These are phyloP conservation scores for Pristionchus fissidentatus DNA, from an alignment of 2,888 invertebrate species.

Conservation along the genomic window DNA sequence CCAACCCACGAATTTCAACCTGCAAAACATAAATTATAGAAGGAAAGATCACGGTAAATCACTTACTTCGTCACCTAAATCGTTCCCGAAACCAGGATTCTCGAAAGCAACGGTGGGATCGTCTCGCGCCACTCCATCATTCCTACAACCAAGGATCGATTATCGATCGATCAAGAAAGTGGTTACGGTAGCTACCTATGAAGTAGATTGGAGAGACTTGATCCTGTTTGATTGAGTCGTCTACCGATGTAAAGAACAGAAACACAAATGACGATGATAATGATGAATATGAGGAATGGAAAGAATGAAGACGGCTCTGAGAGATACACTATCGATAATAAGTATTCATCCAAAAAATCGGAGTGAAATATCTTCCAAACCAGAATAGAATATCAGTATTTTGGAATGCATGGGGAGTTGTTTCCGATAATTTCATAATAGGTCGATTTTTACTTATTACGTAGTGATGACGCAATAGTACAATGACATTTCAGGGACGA, in stretches of 20 bases:
- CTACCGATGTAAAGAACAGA: slow-evolving; percentile 38
- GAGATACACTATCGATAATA: no score
- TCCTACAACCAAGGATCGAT: neutral
- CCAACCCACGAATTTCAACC: slow-evolving; percentile 65
- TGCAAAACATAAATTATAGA: slow-evolving; percentile 35
- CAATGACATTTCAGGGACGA: no score
- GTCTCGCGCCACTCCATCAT: slow-evolving; percentile 46
- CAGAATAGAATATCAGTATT: no score
- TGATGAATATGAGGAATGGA: slow-evolving; percentile 48
- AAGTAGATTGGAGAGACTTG: neutral
- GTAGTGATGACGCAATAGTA: no score
- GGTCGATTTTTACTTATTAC: no score
- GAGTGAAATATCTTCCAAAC: no score
- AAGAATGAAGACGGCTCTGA: slow-evolving; percentile 41
- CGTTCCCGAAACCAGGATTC: slow-evolving; percentile 61
- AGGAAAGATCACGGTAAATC: neutral
- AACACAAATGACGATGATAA: slow-evolving; percentile 47
- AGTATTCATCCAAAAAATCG: no score
- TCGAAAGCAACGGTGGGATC: slow-evolving; percentile 65
- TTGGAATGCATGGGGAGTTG: no score
- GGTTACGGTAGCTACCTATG: neutral
- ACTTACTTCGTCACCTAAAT: slow-evolving; percentile 14
- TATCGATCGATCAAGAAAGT: neutral
- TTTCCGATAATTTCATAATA: no score
- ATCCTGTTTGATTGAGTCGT: slow-evolving; percentile 11